These are phyloP conservation scores for Pectinophora gossypiella DNA, from an alignment of 1,140 invertebrate species.

Conservation along the genomic window DNA sequence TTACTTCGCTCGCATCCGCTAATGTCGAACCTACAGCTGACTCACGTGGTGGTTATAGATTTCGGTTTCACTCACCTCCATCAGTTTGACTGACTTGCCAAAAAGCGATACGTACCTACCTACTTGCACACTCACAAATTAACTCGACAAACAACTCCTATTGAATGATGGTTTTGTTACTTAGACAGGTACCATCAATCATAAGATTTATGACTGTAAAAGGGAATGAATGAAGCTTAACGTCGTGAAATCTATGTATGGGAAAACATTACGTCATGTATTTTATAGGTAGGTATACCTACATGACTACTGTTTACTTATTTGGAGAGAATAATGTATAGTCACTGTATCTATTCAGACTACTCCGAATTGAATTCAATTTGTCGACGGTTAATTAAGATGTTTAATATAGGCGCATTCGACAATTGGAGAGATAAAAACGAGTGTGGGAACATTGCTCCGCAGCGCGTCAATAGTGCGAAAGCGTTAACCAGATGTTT, in stretches of 20 bases:
- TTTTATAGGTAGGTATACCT: no score
- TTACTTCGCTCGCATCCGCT: conserved; percentile 56
- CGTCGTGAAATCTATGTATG: not conserved
- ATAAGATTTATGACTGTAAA: conserved; percentile 10
- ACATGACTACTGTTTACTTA: no score
- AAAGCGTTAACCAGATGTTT: no score
- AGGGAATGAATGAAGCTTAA: not conserved
- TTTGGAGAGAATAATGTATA: no score
- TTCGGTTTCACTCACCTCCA: conserved; percentile 54
- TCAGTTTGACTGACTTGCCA: conserved; percentile 30
- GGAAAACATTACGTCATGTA: no score
- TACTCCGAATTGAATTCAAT: no score
- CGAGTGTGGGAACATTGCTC: no score
- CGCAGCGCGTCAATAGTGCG: no score
- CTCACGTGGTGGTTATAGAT: conserved; percentile 43
- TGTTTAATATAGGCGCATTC: no score
- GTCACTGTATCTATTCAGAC: no score
- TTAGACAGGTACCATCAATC: conserved; percentile 14
- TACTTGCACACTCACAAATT: conserved; percentile 3
- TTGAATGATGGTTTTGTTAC: conserved; percentile 4
- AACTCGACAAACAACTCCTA: conserved; percentile 13
- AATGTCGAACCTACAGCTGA: conserved; percentile 52
- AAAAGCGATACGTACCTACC: conserved; percentile 12
- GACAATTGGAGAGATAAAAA: no score
- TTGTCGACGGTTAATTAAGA: no score